Evolutionary conservation across 2,888 invertebrate genomes (phyloP), one percentile per base, ranked within the genome.

Genomic region (Lathronympha strigana): DNA sequence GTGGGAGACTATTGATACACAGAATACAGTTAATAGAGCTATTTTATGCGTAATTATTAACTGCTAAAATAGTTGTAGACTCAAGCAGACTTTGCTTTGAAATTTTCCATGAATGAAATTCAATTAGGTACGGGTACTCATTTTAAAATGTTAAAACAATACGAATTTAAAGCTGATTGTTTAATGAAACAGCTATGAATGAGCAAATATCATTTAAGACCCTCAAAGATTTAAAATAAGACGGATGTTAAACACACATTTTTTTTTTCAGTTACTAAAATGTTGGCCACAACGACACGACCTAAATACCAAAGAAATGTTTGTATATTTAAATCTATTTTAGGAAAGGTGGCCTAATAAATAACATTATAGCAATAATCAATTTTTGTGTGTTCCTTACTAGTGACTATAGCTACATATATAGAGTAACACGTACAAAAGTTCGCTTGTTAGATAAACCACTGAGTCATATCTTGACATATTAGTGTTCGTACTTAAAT

Each of bases 121-220:
- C 21, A 36, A n/a, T n/a, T n/a, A 0, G 23, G 19, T 21, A n/a
- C 40, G 19, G n/a, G n/a, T n/a, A n/a, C n/a, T 28, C 36, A 17
- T 31, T 43, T 40, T 9, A 31, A 28, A 57, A 45, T 43, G 19
- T 19, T 13, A 57, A 31, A 21, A 45, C 57, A 57, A 45, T 45
- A 19, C 31, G n/a, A 31, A 57, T 38, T 38, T 25, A 38, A 54
- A 54, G 21, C 4, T 53, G 36, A 38, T 17, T n/a, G 15, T 21
- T 25, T 23, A 23, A 54, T 21, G 9, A 31, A 43, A 28, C 9
- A 31, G 11, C n/a, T 9, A 19, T 45, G 43, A 31, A 45, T 31
- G 43, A 40, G 13, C 4, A n/a, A 38, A 11, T 36, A 53, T 36
- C n/a, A n/a, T 47, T 13, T 36, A 53, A 36, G 36, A 36, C 36